Base-by-base conservation (phyloP, 2,797 vertebrate genomes). In the Epinephelus coioides region DNA sequence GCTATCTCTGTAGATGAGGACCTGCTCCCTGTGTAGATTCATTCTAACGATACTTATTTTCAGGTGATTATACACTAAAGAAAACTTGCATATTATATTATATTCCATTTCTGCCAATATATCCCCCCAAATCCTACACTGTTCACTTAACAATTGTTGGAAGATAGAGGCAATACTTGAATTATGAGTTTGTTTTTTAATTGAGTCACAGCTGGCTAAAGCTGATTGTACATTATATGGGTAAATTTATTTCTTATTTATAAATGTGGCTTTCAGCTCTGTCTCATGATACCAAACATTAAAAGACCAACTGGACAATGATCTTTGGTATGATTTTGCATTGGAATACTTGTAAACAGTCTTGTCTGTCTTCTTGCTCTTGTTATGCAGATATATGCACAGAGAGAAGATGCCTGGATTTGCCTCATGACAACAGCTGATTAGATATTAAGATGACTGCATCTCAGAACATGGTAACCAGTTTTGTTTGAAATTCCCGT, bases 331-430 rank as follows among this genome's bases (percentile, higher is more conserved):
- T 19, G 8, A 34, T n/a, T 47, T 71, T 44, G 5, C n/a, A 10
- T 49, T 64, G 14, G 4, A 44, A 12, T 13, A 19, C 10, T 8
- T 34, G 21, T 55, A 10, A 14, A 27, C 10, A 3, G 27, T 19
- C 11, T 55, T 14, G 15, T 27, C 17, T 53, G 8, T 15, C 3
- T 23, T 60, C 13, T 67, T 62, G 4, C 34, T 76, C 10, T 62
- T 74, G 13, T 21, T 74, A 18, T 70, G 54, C 63, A 87, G 86
- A 67, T 46, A 27, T 3, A 44, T 12, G 9, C 43, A 54, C 13
- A 12, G 17, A 2, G n/a, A 67, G 44, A 21, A 10, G 53, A 40
- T 5, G 3, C 11, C 2, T 12, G 44, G 53, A n/a, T 73, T 61
- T 25, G 9, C 59, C 23, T 25, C 62, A 30, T 59, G 47, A 76